Evolutionary conservation across 1,140 invertebrate genomes (phyloP), one percentile per base, ranked within the genome.

Genomic region (Pseudomyrmex pallidus): DNA sequence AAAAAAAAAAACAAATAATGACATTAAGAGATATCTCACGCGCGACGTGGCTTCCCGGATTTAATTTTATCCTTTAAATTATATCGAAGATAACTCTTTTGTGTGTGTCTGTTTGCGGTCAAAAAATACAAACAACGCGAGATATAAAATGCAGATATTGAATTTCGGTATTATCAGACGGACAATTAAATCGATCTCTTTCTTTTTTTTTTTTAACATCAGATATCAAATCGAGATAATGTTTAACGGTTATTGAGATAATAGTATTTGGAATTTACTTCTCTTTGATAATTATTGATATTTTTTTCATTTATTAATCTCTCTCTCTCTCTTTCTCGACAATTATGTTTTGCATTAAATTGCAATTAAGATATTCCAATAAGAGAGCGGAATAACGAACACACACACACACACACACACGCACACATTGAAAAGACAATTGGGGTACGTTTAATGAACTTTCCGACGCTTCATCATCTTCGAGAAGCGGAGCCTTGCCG

Each of bases 391-490:
- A 59, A 48, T 5, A 13, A 52, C 2, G 13, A 13, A 52, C 2
- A 52, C 10, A 52, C 10, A 52, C 10, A 52, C 10, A 52, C 2
- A 61, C 61, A 17, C 3, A 25, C 63, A n/a, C n/a, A n/a, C n/a
- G 52, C 56, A 54, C 46, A 20, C 3, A 44, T 63, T 78, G 20
- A 56, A 67, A 83, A 77, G 63, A 61, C 20, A 44, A 50, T 63
- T 46, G 56, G 52, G 50, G 44, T 50, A 25, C 35, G 35, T 35
- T 50, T 84, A 84, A 84, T 84, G 82, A 67, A 84, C 56, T 50
- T 35, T 67, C 66, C 76, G 5, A 25, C 63, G 76, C 74, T 63
- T 72, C 83, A 84, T 70, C 72, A 84, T 35, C 76, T 63, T 82
- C 48, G 56, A 57, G 72, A 84, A 78, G 54, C 46, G 52, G 59